Percentiles rank a stretch among this genome's conserved stretches.
Evolutionary conservation across 2,113 vertebrate species (phyloP).

Genomic region (Lathamus discolor): DNA sequence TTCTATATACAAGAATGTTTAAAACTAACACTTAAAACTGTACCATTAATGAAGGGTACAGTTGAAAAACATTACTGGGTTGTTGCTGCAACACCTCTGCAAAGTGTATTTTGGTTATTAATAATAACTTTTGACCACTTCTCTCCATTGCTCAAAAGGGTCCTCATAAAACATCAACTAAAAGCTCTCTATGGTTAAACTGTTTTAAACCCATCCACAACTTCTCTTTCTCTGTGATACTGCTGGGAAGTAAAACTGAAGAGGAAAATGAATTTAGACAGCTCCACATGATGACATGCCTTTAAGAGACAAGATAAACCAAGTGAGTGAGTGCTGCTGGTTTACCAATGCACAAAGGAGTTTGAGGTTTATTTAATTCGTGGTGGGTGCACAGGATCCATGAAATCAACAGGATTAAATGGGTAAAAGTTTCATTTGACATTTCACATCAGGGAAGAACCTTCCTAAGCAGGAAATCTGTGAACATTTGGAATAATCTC

Average conservation of each 20-base stretch:
- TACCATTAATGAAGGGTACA: background rate
- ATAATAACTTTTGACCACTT: background rate
- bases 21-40: background rate
- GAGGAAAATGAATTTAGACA: background rate
- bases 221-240: background rate
- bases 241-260: background rate
- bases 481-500: constrained; percentile 13
- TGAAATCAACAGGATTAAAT: background rate
- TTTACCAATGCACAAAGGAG: background rate
- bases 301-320: background rate
- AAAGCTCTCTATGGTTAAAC: background rate
- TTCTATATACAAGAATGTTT: background rate
- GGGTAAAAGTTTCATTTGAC: background rate
- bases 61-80: background rate
- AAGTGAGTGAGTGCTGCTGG: background rate
- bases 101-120: background rate
- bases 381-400: background rate
- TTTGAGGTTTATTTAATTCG: background rate
- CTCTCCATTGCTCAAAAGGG: background rate
- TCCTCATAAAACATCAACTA: background rate
- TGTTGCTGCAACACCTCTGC: background rate
- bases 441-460: background rate
- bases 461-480: background rate
- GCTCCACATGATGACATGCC: background rate
- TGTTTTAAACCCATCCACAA: background rate